Conservation (phyloP, 2,888 invertebrate genomes). For the Emmelina monodactyla region DNA sequence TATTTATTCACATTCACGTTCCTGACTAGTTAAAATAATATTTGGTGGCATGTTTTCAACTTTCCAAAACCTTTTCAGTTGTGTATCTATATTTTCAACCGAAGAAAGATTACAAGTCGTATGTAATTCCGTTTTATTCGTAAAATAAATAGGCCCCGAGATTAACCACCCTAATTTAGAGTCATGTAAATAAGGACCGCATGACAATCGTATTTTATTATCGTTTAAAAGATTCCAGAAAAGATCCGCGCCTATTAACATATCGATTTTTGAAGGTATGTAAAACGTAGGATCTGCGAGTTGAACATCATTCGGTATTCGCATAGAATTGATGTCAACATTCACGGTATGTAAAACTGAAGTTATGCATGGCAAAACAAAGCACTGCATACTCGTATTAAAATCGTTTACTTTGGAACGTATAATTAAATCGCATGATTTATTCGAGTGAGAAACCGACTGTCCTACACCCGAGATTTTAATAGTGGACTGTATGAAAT, state of each 20-base stretch:
- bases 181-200: neutral
- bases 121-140: no score
- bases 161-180: neutral
- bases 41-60: no score
- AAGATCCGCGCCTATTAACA: neutral
- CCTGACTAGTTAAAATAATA: no score
- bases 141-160: neutral
- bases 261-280: neutral
- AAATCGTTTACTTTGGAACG: neutral
- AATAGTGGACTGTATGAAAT: neutral
- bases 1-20: neutral
- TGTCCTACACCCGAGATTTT: neutral
- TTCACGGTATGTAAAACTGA: neutral
- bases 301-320: neutral
- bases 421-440: neutral
- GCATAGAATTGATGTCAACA: neutral
- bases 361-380: neutral
- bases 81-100: no score
- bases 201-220: neutral
- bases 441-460: neutral
- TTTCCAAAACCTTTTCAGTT: no score
- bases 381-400: neutral
- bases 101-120: no score
- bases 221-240: constrained; percentile 1
- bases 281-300: neutral